Percentiles rank a stretch among this genome's conserved stretches.
Evolutionary conservation across 1,140 invertebrate genomes (phyloP).

Genomic region (Oppia nitens): DNA sequence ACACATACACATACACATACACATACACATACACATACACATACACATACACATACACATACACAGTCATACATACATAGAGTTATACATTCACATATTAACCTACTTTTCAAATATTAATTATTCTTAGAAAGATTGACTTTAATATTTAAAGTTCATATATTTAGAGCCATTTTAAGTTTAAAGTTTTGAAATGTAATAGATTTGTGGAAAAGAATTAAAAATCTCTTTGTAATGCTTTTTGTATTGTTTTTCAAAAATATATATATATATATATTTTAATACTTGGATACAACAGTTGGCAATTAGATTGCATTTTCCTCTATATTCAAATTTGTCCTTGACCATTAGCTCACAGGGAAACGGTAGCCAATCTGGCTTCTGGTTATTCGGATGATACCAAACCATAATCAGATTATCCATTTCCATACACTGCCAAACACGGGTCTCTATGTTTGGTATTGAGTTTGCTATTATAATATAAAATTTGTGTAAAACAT

Average conservation of each 20-base stretch:
- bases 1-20: too few relatives aligned
- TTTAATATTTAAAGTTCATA: too few relatives aligned
- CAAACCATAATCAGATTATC: constrained; percentile 63
- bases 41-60: too few relatives aligned
- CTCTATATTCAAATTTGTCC: constrained; percentile 44
- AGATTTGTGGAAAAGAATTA: too few relatives aligned
- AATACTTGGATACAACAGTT: constrained; percentile 32
- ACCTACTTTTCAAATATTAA: too few relatives aligned
- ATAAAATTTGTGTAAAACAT: not conserved
- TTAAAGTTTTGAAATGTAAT: too few relatives aligned
- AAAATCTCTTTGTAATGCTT: too few relatives aligned
- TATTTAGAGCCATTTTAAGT: too few relatives aligned
- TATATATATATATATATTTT: not conserved
- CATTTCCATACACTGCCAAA: constrained; percentile 46
- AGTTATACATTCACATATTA: too few relatives aligned
- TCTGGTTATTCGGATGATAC: constrained; percentile 44
- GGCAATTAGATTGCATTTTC: constrained; percentile 49
- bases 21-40: too few relatives aligned
- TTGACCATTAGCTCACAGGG: constrained; percentile 37
- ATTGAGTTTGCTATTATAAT: not conserved
- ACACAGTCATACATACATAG: too few relatives aligned
- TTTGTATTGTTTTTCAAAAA: not conserved
- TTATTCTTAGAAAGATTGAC: too few relatives aligned
- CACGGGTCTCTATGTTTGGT: constrained; percentile 33
- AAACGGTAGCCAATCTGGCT: constrained; percentile 46